Base-by-base conservation (phyloP, 2,888 invertebrate genomes). In the Caradrina kadenii region DNA sequence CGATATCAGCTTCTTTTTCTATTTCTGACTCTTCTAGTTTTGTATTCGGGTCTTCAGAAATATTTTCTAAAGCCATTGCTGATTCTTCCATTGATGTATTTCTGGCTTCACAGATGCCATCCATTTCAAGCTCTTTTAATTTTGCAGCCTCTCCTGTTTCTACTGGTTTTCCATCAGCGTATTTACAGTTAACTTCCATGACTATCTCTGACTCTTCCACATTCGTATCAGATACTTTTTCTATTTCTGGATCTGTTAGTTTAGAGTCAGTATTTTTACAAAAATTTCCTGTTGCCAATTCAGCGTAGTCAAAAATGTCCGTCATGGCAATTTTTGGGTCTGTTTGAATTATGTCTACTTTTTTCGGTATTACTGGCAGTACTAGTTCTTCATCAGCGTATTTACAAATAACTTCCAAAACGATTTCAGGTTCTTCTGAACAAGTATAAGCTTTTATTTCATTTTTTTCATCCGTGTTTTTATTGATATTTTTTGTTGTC, bases 101-200 rank as follows among this genome's bases (percentile, higher is more conserved):
- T 17, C 10, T 39, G 15, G 7, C n/a, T 39, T 39, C 22, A 8
- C 8, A 17, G 26, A 21, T 42, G 6, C 35, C 11, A 0, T 64
- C 39, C 0, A 48, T 10, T 35, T 45, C 35, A 5, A 19, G 19
- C 8, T 48, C 22, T 53, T 53, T 69, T 39, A 48, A 7, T 53
- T 49, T 49, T 11, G 10, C n/a, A 54, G 21, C 10, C 5, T 19
- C 11, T 2, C n/a, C n/a, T 59, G 31, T 48, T 63, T 26, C 61
- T 22, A 19, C 10, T n/a, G 72, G 64, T 17, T 48, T 31, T 11
- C 48, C 48, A 54, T 72, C 59, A 49, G 74, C 53, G 22, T 72
- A 54, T 59, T 73, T 48, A 54, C 72, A 73, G 59, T 42, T 42
- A 49, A 67, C 74, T 74, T 74, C 74, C 15, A 74, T 11, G 0